Conservation (phyloP, 2,888 invertebrate genomes). For the Cephus pygmeus region DNA sequence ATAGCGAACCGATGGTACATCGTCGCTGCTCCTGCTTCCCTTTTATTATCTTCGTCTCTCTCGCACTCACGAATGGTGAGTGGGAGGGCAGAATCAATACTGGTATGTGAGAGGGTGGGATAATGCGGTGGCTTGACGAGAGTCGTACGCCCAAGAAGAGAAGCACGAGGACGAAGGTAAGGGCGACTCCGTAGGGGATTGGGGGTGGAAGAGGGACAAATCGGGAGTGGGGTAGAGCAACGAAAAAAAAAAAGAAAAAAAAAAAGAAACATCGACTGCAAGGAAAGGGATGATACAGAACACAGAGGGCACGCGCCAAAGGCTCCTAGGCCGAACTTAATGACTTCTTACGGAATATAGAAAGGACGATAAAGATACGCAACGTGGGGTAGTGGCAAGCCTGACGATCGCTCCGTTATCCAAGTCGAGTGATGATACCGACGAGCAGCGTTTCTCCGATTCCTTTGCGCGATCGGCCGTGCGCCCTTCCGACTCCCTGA, state of each 20-base stretch:
- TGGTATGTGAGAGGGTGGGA: conserved; percentile 58
- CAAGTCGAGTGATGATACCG: no score
- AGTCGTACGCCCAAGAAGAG: conserved; percentile 40
- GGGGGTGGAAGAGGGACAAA: conserved; percentile 15
- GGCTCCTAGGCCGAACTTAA: no score
- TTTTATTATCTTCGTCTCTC: background rate
- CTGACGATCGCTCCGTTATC: no score
- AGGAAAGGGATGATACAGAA: background rate
- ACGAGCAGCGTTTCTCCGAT: no score
- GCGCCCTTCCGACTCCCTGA: no score
- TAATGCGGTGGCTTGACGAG: conserved; percentile 61
- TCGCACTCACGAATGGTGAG: conserved; percentile 27
- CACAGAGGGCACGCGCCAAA: background rate
- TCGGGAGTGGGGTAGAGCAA: background rate
- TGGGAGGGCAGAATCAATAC: conserved; percentile 59
- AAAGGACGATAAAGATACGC: no score
- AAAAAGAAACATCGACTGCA: background rate
- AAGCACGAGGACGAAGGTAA: conserved; percentile 16
- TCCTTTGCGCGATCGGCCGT: no score
- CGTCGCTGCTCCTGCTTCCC: conserved; percentile 27
- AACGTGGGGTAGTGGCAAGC: no score
- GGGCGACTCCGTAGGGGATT: conserved; percentile 5
- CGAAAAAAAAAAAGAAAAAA: background rate
- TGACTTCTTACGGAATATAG: no score
- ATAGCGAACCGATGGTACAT: conserved; percentile 20